phyloP scores from a whole-genome alignment of 2,888 invertebrate genomes.

The Drosophila dives region DNA sequence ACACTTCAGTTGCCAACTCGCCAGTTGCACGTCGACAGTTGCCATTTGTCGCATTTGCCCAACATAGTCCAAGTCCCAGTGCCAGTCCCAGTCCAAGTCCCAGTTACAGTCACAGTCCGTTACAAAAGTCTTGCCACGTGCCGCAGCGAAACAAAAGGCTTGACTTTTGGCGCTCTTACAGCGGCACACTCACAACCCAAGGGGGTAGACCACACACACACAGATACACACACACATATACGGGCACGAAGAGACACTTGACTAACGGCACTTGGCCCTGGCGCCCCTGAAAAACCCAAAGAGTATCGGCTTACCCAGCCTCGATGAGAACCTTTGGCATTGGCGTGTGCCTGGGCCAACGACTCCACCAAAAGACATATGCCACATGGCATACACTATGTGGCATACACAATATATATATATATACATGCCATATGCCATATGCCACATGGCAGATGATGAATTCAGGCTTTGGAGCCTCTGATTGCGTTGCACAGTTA shows the following conservation, averaged over 20 bases:
- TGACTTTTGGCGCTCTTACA: constrained; percentile 57
- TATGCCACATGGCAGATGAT: background rate
- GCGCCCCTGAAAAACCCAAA: constrained; percentile 16
- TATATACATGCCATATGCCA: background rate
- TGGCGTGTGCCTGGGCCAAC: constrained; percentile 70
- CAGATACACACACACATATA: constrained; percentile 3
- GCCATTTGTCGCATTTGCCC: constrained; percentile 27
- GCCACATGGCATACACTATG: constrained; percentile 7
- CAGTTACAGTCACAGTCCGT: constrained; percentile 15
- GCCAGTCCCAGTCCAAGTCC: constrained; percentile 6
- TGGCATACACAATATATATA: background rate
- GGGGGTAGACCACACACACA: constrained; percentile 40
- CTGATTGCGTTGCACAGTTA: constrained; percentile 69
- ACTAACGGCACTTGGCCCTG: constrained; percentile 63
- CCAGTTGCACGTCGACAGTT: constrained; percentile 5
- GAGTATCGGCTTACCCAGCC: constrained; percentile 35
- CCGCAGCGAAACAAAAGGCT: constrained; percentile 68
- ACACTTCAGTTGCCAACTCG: constrained; percentile 59
- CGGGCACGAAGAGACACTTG: constrained; percentile 12
- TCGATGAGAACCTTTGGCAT: constrained; percentile 71
- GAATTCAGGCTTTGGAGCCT: background rate
- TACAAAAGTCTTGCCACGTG: constrained; percentile 54
- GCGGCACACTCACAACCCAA: background rate
- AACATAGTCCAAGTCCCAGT: constrained; percentile 3
- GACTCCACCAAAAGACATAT: constrained; percentile 25